Conservation (phyloP, 92 coral and sea anemone species). For the Nematostella vectensis region DNA sequence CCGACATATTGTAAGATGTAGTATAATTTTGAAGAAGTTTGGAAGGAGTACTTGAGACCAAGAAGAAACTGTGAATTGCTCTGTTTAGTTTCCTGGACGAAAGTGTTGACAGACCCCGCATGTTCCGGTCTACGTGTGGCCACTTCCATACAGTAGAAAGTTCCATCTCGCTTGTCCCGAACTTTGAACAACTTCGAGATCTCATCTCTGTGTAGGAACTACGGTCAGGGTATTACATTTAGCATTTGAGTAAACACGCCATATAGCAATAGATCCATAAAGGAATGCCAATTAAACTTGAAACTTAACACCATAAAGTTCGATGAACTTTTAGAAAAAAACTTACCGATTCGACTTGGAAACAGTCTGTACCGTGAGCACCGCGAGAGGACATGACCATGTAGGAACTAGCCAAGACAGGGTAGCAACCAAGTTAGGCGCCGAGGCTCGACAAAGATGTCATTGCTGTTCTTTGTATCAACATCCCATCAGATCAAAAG, state of each 20-base stretch:
- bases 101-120: slow-evolving; percentile 30
- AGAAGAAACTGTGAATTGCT: slow-evolving; percentile 48
- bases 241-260: slow-evolving; percentile 15
- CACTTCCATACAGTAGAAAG: slow-evolving; percentile 72
- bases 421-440: slow-evolving; percentile 24
- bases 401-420: not conserved
- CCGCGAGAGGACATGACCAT: slow-evolving; percentile 29
- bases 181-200: slow-evolving; percentile 82
- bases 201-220: slow-evolving; percentile 77
- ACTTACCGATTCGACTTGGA: slow-evolving; percentile 91
- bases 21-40: slow-evolving; percentile 68
- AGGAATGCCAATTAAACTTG: not conserved
- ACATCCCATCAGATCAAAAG: too few relatives aligned
- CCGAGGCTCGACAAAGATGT: slow-evolving; percentile 13
- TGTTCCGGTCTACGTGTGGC: slow-evolving; percentile 27
- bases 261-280: slow-evolving; percentile 6
- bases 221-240: slow-evolving; percentile 8
- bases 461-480: slow-evolving; percentile 9
- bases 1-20: slow-evolving; percentile 72
- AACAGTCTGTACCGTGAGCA: slow-evolving; percentile 76
- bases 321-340: slow-evolving; percentile 10
- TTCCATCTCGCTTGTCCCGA: slow-evolving; percentile 47
- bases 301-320: slow-evolving; percentile 2
- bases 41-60: slow-evolving; percentile 70
- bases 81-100: slow-evolving; percentile 38